Percentiles rank a stretch among this genome's conserved stretches.
phyloP scores from a whole-genome alignment of 2,888 invertebrate species.

The Xylota segnis region DNA sequence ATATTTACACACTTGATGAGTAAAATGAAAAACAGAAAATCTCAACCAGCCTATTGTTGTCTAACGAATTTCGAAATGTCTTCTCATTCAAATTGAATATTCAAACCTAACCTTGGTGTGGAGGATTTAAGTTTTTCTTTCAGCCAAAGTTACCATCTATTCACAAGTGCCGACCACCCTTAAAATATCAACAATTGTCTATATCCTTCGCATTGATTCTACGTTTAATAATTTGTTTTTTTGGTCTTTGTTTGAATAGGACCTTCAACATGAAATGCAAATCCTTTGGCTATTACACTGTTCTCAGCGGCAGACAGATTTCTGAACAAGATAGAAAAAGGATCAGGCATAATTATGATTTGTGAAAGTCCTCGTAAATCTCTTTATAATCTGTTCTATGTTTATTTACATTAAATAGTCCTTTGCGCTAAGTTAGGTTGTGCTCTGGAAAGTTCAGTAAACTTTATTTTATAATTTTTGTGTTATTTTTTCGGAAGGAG shows the following conservation, averaged over 20 bases:
- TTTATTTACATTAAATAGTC: background rate
- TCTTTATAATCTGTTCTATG: background rate
- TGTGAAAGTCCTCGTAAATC: background rate
- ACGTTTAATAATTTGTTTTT: slow-evolving; percentile 10
- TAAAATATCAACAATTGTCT: background rate
- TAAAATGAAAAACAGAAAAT: background rate
- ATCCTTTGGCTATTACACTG: background rate
- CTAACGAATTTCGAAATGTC: background rate
- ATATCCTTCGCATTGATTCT: slow-evolving; percentile 7
- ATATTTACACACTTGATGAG: background rate
- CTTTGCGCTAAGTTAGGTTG: too few species aligned
- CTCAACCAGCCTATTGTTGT: background rate
- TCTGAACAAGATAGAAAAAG: background rate
- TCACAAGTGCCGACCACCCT: background rate
- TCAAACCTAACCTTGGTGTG: background rate
- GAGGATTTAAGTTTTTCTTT: background rate
- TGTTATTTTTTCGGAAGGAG: too few species aligned
- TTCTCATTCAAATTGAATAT: background rate
- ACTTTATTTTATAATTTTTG: too few species aligned
- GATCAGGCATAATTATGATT: background rate
- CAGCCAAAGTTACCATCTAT: background rate
- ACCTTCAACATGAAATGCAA: slow-evolving; percentile 6
- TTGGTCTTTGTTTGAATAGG: slow-evolving; percentile 28
- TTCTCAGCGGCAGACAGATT: background rate
- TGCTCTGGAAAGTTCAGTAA: too few species aligned